phyloP scores from a whole-genome alignment of 2,113 vertebrate genomes.

The Arothron firmamentum region DNA sequence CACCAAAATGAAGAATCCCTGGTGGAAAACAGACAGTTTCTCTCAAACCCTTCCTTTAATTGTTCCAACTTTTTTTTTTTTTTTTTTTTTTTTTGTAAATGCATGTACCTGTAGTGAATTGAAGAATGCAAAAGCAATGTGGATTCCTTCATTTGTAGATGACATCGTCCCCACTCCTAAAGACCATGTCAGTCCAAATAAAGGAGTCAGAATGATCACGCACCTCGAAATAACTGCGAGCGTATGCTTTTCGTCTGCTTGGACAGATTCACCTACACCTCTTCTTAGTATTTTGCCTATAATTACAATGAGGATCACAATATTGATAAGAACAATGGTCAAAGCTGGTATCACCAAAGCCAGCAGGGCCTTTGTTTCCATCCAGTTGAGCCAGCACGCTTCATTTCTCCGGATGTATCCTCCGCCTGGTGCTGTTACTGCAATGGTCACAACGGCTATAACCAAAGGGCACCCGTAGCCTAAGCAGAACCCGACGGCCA shows the following conservation, averaged over 20 bases:
- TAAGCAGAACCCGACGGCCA: conserved; percentile 72
- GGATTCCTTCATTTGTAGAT: conserved; percentile 58
- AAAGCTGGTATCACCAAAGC: conserved; percentile 83
- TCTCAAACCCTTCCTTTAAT: background rate
- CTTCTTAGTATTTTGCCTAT: conserved; percentile 78
- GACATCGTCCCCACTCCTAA: conserved; percentile 78
- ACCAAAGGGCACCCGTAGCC: conserved; percentile 84
- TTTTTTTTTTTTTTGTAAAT: background rate
- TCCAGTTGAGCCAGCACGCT: conserved; percentile 88
- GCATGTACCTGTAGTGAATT: conserved; percentile 83
- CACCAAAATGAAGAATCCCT: conserved; percentile 82
- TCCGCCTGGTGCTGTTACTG: conserved; percentile 68
- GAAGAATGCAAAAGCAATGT: conserved; percentile 80
- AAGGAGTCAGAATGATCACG: conserved; percentile 80
- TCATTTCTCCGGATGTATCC: conserved; percentile 67
- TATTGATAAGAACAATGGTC: conserved; percentile 78
- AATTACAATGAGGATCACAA: conserved; percentile 78
- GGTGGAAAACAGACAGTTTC: conserved; percentile 2
- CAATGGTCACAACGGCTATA: conserved; percentile 80
- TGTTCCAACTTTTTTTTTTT: background rate
- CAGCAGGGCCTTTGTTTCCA: conserved; percentile 77
- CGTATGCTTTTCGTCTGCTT: conserved; percentile 68
- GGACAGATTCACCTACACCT: conserved; percentile 54
- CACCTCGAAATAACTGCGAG: conserved; percentile 79
- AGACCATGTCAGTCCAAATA: conserved; percentile 86